Percentiles rank a stretch among this genome's conserved stretches.
These are phyloP conservation scores for Solen grandis DNA, from an alignment of 1,140 invertebrate species.

Conservation along the genomic window DNA sequence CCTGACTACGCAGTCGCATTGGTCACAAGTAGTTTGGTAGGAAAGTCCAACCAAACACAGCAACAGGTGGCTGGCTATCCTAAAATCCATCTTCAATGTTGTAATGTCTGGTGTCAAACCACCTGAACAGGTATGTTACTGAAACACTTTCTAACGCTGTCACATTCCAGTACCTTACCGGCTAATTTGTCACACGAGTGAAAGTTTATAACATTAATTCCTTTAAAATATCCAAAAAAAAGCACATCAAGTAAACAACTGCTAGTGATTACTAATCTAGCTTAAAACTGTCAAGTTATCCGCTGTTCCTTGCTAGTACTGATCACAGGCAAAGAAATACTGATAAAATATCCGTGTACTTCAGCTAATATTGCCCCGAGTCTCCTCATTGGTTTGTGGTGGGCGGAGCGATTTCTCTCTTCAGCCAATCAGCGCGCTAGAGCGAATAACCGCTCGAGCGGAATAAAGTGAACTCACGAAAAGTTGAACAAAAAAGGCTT, in stretches of 20 bases:
- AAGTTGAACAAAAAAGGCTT: too few species aligned
- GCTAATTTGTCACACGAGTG: too few species aligned
- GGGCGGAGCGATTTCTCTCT: background rate
- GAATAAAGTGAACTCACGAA: background rate
- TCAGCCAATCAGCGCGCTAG: background rate
- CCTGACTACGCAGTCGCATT: constrained; percentile 39
- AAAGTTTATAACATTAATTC: too few species aligned
- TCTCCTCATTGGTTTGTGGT: background rate
- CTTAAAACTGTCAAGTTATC: too few species aligned
- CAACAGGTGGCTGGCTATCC: background rate
- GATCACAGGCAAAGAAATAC: too few species aligned
- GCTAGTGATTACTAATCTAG: too few species aligned
- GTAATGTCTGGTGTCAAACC: background rate
- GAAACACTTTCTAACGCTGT: background rate
- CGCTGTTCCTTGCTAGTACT: too few species aligned
- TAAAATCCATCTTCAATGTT: background rate
- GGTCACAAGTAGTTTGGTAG: background rate
- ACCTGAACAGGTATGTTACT: background rate
- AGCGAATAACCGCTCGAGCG: background rate
- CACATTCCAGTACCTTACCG: too few species aligned
- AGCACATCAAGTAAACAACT: too few species aligned
- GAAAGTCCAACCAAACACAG: background rate
- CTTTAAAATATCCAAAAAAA: too few species aligned
- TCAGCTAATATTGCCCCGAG: too few species aligned
- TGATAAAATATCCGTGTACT: too few species aligned